These are phyloP conservation scores for Tortricodes alternella DNA, from an alignment of 2,888 invertebrate species.

Conservation along the genomic window DNA sequence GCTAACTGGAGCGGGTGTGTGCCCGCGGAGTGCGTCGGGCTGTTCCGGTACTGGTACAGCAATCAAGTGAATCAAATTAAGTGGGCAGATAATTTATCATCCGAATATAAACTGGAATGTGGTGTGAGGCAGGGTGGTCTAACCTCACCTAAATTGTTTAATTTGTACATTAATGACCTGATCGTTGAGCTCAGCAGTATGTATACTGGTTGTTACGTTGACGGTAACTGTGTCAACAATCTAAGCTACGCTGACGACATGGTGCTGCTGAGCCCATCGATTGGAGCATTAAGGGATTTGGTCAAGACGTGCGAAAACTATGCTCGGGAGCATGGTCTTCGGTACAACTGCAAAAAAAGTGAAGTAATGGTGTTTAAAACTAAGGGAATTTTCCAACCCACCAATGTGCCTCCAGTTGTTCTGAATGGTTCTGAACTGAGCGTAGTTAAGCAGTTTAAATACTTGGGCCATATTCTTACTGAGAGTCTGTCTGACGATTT, in stretches of 20 bases:
- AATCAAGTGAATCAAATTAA: slow-evolving; percentile 1
- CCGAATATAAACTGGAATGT: background rate
- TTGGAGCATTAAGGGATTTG: background rate
- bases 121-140: slow-evolving; percentile 29
- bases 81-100: background rate
- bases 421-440: background rate
- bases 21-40: background rate
- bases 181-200: slow-evolving; percentile 12
- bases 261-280: slow-evolving; percentile 12
- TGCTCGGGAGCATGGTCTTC: background rate
- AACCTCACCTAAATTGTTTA: slow-evolving; percentile 24
- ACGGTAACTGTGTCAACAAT: slow-evolving; percentile 11
- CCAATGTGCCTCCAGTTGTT: background rate
- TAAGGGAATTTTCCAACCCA: background rate
- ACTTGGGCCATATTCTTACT: slow-evolving; percentile 15
- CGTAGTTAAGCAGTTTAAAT: slow-evolving; percentile 4
- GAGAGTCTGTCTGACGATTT: slow-evolving; percentile 2
- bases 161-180: slow-evolving; percentile 13
- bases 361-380: slow-evolving; percentile 9
- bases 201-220: slow-evolving; percentile 12
- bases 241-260: slow-evolving; percentile 16
- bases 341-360: background rate
- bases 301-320: slow-evolving; percentile 2
- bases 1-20: background rate
- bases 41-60: slow-evolving; percentile 5